Conservation (phyloP, 1,140 invertebrate species). For the Oryctes rhinoceros region DNA sequence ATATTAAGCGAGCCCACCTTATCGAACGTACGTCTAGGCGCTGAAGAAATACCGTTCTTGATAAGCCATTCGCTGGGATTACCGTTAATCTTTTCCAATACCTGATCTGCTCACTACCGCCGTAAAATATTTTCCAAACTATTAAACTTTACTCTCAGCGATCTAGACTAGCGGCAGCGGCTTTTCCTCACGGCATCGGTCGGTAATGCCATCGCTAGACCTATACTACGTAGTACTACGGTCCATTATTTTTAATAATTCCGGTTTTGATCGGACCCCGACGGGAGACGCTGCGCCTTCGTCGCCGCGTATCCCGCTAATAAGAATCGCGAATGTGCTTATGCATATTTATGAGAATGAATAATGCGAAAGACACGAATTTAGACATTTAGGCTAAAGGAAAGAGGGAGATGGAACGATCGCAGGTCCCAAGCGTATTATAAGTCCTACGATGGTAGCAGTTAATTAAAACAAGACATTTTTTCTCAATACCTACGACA, state of each 20-base stretch:
- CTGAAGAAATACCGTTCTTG: constrained; percentile 41
- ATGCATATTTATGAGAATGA: constrained; percentile 35
- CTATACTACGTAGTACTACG: constrained; percentile 26
- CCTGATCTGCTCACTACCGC: constrained; percentile 36
- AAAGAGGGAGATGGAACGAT: not conserved
- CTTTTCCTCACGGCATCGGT: not conserved
- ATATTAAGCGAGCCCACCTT: constrained; percentile 32
- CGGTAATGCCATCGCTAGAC: constrained; percentile 8
- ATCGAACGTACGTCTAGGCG: not conserved
- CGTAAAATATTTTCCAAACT: constrained; percentile 42
- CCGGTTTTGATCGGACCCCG: not conserved
- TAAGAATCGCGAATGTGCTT: constrained; percentile 22
- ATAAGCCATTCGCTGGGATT: constrained; percentile 45
- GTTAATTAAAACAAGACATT: constrained; percentile 23
- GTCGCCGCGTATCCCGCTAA: not conserved
- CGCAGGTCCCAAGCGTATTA: not conserved
- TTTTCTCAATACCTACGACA: not conserved
- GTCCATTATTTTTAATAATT: constrained; percentile 33
- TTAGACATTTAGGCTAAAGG: not conserved
- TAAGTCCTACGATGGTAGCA: not conserved
- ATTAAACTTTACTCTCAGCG: constrained; percentile 38
- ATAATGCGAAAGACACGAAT: constrained; percentile 21
- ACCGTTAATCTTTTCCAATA: constrained; percentile 45
- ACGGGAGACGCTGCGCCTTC: not conserved
- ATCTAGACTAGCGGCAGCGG: not conserved